A percentile compares a stretch with the other conserved stretches of the same genome.
These are phyloP conservation scores for Plumapathes pennacea DNA, from an alignment of 92 coral and sea anemone species.

Conservation along the genomic window DNA sequence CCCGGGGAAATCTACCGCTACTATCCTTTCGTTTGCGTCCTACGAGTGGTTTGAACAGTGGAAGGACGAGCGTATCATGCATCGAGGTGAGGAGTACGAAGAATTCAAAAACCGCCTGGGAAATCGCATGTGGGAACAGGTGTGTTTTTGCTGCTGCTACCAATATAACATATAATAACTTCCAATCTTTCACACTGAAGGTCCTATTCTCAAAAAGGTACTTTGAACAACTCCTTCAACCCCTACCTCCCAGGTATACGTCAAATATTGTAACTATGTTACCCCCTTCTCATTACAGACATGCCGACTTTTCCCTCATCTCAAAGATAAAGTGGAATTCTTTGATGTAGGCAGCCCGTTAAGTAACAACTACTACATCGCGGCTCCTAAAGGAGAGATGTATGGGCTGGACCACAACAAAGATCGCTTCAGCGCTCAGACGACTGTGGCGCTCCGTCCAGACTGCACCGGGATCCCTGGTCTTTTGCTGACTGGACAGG, in stretches of 20 bases:
- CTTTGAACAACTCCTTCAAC: too few species aligned
- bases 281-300: constrained; percentile 11
- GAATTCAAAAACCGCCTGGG: constrained; percentile 85
- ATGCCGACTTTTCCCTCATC: constrained; percentile 71
- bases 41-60: constrained; percentile 92
- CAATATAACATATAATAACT: too few species aligned
- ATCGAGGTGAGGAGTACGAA: constrained; percentile 90
- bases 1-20: constrained; percentile 80
- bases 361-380: constrained; percentile 81
- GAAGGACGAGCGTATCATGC: constrained; percentile 88
- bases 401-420: constrained; percentile 91
- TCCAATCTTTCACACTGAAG: too few species aligned
- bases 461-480: constrained; percentile 83
- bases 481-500: constrained; percentile 84
- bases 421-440: constrained; percentile 76
- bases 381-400: constrained; percentile 87
- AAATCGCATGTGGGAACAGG: constrained; percentile 89
- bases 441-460: constrained; percentile 75
- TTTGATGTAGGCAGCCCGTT: constrained; percentile 91
- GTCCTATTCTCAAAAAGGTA: too few species aligned
- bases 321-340: constrained; percentile 79
- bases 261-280: too few species aligned
- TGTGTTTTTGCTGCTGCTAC: too few species aligned
- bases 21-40: constrained; percentile 71
- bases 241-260: too few species aligned